Percentiles rank a stretch among this genome's conserved stretches.
Evolutionary conservation across 1,140 invertebrate species (phyloP).

Genomic region (Euwallacea fornicatus): DNA sequence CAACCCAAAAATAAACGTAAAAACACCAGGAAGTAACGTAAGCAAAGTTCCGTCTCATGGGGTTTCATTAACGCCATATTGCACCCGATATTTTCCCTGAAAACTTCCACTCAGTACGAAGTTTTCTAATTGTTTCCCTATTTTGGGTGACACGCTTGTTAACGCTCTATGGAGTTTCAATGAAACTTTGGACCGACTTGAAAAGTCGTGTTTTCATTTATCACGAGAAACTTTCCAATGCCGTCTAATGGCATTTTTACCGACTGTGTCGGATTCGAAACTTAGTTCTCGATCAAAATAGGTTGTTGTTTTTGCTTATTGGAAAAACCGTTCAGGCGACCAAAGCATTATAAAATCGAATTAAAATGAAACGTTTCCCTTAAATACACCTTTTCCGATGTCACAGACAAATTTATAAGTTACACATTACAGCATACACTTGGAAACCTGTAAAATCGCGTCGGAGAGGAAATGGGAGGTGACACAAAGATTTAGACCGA

Average conservation of each 20-base stretch:
- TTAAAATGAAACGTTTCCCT: too few species aligned
- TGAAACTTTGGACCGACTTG: constrained; percentile 28
- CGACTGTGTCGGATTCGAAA: not conserved
- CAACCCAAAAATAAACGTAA: too few species aligned
- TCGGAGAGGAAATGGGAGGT: not conserved
- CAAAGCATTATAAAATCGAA: too few species aligned
- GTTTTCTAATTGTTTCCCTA: constrained; percentile 34
- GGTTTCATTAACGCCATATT: constrained; percentile 22
- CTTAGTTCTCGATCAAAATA: not conserved
- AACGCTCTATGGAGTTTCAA: constrained; percentile 28
- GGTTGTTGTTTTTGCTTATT: too few species aligned
- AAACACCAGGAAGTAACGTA: not conserved
- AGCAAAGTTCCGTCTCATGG: constrained; percentile 5
- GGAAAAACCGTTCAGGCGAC: too few species aligned
- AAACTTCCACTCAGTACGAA: constrained; percentile 12
- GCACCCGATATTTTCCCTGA: constrained; percentile 15
- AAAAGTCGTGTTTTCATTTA: constrained; percentile 36
- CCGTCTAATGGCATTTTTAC: constrained; percentile 27
- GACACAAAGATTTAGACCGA: not conserved
- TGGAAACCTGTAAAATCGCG: too few species aligned
- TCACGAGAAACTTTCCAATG: constrained; percentile 24
- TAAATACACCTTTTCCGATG: too few species aligned
- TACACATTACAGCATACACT: too few species aligned
- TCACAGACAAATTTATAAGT: too few species aligned
- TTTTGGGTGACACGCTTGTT: constrained; percentile 31